Evolutionary conservation across 2,797 vertebrate species (phyloP).

Genomic region (Myripristis jacobus): DNA sequence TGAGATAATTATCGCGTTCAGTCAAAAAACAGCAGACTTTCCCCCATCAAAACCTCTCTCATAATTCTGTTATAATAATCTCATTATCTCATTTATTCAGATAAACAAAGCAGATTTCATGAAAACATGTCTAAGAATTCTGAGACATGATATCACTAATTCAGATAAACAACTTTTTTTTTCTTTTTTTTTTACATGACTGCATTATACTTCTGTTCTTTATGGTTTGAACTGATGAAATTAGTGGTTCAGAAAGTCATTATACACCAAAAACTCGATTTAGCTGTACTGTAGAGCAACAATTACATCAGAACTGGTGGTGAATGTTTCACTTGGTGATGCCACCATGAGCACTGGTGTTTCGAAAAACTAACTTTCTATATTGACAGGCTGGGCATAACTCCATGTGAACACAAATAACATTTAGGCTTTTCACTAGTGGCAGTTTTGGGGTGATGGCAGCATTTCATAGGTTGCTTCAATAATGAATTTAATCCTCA

Average conservation of each 20-base stretch:
- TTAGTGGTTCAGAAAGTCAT: slow-evolving; percentile 22
- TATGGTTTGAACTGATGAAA: slow-evolving; percentile 52
- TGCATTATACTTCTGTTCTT: neutral
- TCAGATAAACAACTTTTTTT: no score
- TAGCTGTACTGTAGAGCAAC: neutral
- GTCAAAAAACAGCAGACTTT: no score
- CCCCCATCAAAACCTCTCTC: no score
- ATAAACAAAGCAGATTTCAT: no score
- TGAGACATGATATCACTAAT: no score
- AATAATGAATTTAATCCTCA: slow-evolving; percentile 12
- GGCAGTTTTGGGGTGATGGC: neutral
- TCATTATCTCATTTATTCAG: no score
- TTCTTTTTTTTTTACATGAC: no score
- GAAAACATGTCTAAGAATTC: no score
- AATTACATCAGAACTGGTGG: slow-evolving; percentile 8
- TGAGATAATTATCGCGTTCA: no score
- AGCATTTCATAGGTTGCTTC: neutral
- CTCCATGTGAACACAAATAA: neutral
- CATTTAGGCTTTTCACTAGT: slow-evolving; percentile 27
- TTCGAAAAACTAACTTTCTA: slow-evolving; percentile 11
- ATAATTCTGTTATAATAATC: no score
- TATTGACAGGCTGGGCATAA: slow-evolving; percentile 1
- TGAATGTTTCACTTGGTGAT: slow-evolving; percentile 20
- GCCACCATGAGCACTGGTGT: neutral
- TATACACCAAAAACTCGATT: slow-evolving; percentile 4